phyloP scores from a whole-genome alignment of 2,888 invertebrate genomes.

The Melanargia galathea region DNA sequence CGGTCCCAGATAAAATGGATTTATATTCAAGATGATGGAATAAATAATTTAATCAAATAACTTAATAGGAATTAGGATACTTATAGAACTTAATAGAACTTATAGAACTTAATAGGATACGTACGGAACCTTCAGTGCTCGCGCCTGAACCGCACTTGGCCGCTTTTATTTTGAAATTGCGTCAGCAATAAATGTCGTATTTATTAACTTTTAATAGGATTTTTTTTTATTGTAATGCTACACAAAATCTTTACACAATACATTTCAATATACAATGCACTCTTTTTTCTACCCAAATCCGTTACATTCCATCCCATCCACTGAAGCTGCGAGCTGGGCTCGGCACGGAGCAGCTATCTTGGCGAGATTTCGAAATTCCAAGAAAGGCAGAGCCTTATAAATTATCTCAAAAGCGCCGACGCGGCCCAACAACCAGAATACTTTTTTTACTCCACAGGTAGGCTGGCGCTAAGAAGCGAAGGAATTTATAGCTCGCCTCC shows the following conservation, averaged over 20 bases:
- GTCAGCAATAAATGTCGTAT: background rate
- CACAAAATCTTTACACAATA: constrained; percentile 52
- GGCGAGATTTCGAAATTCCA: constrained; percentile 80
- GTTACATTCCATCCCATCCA: constrained; percentile 76
- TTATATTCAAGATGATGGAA: too few relatives aligned
- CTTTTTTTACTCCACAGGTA: constrained; percentile 80
- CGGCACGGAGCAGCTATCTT: constrained; percentile 72
- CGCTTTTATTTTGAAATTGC: constrained; percentile 4
- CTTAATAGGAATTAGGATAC: too few relatives aligned
- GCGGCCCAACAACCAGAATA: constrained; percentile 76
- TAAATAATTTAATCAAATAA: too few relatives aligned
- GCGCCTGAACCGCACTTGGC: too few relatives aligned
- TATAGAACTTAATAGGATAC: too few relatives aligned
- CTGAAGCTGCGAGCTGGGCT: constrained; percentile 60
- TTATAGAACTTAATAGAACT: too few relatives aligned
- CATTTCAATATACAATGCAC: constrained; percentile 63
- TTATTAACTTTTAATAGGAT: constrained; percentile 34
- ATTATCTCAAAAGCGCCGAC: constrained; percentile 82
- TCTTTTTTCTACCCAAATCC: constrained; percentile 75
- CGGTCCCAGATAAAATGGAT: too few relatives aligned
- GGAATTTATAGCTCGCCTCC: constrained; percentile 68
- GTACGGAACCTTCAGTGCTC: too few relatives aligned
- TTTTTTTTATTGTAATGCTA: constrained; percentile 26
- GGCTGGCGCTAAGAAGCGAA: constrained; percentile 79
- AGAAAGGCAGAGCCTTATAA: constrained; percentile 81